Conservation (phyloP, 2,888 invertebrate species). For the Tupiocoris notatus region DNA sequence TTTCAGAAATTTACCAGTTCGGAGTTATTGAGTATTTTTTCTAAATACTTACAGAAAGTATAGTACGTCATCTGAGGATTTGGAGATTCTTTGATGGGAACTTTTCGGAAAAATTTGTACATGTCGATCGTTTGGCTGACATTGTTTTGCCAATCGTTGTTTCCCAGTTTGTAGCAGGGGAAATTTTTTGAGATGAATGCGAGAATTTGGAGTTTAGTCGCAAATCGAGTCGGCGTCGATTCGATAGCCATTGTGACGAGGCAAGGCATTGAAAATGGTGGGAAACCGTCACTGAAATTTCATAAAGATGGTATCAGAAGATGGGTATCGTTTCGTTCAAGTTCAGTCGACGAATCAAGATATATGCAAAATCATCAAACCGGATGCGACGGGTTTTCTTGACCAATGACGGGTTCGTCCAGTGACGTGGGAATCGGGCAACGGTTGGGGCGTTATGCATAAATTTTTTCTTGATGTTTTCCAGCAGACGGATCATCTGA, state of each 20-base stretch:
- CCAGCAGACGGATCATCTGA: constrained; percentile 1
- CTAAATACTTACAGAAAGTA: constrained; percentile 4
- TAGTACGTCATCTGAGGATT: constrained; percentile 7
- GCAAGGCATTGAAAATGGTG: constrained; percentile 26
- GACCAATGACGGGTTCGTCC: not conserved
- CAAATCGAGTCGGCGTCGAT: not conserved
- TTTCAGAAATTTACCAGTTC: too few relatives aligned
- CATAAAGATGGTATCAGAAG: too few relatives aligned
- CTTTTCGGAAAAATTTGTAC: constrained; percentile 12
- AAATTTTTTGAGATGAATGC: constrained; percentile 20
- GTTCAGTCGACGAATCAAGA: too few relatives aligned
- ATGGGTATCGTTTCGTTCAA: too few relatives aligned
- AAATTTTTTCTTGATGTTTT: constrained; percentile 2
- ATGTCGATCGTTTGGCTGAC: not conserved
- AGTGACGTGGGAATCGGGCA: constrained; percentile 5
- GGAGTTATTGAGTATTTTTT: too few relatives aligned
- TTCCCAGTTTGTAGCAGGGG: constrained; percentile 17
- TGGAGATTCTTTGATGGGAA: not conserved
- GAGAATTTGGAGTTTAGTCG: not conserved
- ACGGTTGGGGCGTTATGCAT: not conserved
- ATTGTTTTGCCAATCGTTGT: constrained; percentile 5
- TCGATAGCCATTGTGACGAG: constrained; percentile 9
- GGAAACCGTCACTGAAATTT: constrained; percentile 17
- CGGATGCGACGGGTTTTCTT: not conserved
- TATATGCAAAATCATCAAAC: too few relatives aligned